Evolutionary conservation across 2,888 invertebrate genomes (phyloP), one percentile per base, ranked within the genome.

Genomic region (Vesta saturnalis): DNA sequence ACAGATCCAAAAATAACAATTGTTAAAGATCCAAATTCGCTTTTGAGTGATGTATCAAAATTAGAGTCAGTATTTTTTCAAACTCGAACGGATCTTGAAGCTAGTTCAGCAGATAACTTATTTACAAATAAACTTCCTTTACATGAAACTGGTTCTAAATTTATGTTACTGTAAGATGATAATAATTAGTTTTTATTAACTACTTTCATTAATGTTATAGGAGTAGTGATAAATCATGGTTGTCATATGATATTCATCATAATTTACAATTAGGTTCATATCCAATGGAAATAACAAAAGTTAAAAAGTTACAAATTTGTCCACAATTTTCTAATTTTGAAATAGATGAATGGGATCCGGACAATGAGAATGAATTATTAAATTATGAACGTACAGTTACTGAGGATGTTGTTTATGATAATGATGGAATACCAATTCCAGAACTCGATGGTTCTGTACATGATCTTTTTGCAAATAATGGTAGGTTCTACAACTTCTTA

Each of bases 271-370:
- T n/a, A n/a, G 82, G 70, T 85, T 35, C 82, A 4, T 70, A 47
- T 18, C 54, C 58, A 6, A 52, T 70, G 18, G 22, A 39, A 5
- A 6, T 67, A 0, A 78, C 82, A 0, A 82, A 85, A 66, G 77
- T 73, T 0, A 81, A 80, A 5, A 73, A 73, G 0, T 85, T 85
- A 57, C 83, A 85, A 39, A 86, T 91, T 23, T 91, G 91, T 78
- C 86, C 87, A 59, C 86, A 88, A 0, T 89, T 92, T 75, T 82
- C 86, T 5, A 86, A 87, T 56, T 81, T 81, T 64, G 67, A 73
- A 52, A 71, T 79, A 15, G 77, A 80, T 64, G 72, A 76, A 22
- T 80, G 79, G 79, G 76, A 81, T 71, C 77, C 77, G 1, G 78
- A 79, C 3, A 71, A 76, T 18, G 80, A 80, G 65, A 75, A 76